Percentiles rank a stretch among this genome's conserved stretches.
Conservation (phyloP, 2,113 vertebrate species). For the Poeciliopsis turrubarensis region DNA sequence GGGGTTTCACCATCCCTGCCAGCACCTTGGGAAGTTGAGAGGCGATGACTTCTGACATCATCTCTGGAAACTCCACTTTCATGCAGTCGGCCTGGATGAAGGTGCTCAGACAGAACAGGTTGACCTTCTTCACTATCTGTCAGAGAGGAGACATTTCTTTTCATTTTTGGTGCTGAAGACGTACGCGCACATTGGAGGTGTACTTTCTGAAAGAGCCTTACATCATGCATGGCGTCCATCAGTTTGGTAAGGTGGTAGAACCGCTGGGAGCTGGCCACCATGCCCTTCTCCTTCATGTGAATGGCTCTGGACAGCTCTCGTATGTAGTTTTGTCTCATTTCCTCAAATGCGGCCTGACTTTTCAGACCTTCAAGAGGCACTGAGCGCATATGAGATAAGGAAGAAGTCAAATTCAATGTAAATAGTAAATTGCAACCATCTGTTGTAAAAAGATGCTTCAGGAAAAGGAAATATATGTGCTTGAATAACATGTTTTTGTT, state of each 20-base stretch:
- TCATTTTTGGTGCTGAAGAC: neutral
- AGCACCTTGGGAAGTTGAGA: conserved; percentile 97
- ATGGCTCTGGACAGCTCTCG: conserved; percentile 92
- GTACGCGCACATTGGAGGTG: neutral
- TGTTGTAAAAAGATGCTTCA: neutral
- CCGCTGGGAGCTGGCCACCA: conserved; percentile 90
- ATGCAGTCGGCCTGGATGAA: conserved; percentile 95
- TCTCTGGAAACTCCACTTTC: conserved; percentile 97
- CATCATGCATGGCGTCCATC: conserved; percentile 95
- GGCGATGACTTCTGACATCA: conserved; percentile 98
- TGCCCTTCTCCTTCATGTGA: conserved; percentile 87
- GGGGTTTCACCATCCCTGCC: conserved; percentile 97
- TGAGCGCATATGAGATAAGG: conserved; percentile 49
- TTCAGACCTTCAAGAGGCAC: conserved; percentile 96
- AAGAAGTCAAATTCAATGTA: neutral
- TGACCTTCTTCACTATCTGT: conserved; percentile 96
- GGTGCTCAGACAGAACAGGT: conserved; percentile 95
- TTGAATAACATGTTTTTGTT: conserved; percentile 7
- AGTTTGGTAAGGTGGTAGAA: conserved; percentile 97
- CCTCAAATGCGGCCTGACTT: conserved; percentile 93
- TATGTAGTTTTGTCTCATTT: conserved; percentile 96
- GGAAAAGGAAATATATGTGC: neutral
- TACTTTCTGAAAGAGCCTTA: conserved; percentile 53
- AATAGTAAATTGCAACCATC: too few species aligned
- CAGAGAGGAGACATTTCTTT: conserved; percentile 21